These are phyloP conservation scores for Archilochus colubris DNA, from an alignment of 2,113 vertebrate genomes.

Conservation along the genomic window DNA sequence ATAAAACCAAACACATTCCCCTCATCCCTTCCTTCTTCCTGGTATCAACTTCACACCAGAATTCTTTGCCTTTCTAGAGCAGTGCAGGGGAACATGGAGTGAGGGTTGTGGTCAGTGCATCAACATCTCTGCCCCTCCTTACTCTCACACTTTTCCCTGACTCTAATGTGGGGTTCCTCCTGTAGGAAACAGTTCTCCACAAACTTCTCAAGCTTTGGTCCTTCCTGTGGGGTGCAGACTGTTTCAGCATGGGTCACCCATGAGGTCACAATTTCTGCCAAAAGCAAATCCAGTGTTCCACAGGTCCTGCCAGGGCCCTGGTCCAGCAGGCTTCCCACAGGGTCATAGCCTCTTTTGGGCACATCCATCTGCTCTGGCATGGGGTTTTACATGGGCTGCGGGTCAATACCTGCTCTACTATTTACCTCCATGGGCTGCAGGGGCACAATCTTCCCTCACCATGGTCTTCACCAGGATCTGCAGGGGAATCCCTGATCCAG, in stretches of 20 bases:
- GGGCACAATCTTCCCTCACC: neutral
- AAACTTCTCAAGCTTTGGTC: neutral
- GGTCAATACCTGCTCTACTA: neutral
- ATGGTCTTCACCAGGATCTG: neutral
- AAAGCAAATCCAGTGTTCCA: neutral
- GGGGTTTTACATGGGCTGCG: neutral
- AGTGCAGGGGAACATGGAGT: too few species aligned
- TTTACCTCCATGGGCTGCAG: neutral
- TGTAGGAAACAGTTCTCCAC: neutral
- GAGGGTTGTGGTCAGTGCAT: neutral
- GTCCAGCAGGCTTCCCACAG: neutral
- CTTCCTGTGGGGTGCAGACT: neutral
- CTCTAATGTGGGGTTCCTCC: neutral
- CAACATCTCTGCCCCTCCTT: neutral
- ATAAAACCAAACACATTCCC: neutral
- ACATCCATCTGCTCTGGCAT: neutral
- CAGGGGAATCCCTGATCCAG: neutral
- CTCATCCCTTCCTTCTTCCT: neutral
- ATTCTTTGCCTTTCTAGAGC: neutral
- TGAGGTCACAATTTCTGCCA: neutral
- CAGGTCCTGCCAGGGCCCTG: neutral
- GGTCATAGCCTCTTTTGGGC: neutral
- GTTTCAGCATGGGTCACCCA: neutral
- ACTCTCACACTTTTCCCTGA: neutral
- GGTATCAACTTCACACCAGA: neutral